Evolutionary conservation across 2,888 invertebrate species (phyloP).

Genomic region (Liposcelis brunnea): DNA sequence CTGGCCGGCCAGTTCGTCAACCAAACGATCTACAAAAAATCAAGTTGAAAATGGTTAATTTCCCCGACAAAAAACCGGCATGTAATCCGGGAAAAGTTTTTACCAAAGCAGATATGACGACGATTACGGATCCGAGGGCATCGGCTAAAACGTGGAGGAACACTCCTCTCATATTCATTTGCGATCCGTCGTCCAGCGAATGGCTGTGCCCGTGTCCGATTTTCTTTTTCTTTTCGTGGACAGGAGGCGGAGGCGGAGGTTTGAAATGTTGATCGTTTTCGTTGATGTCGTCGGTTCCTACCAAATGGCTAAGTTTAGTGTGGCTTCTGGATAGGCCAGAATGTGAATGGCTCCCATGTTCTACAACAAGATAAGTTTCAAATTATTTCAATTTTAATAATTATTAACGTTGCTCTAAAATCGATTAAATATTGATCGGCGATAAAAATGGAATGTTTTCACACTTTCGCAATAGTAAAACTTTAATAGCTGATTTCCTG

Average conservation of each 20-base stretch:
- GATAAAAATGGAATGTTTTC: slow-evolving; percentile 35
- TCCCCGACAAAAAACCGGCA: not conserved
- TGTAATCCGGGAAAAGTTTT: no score
- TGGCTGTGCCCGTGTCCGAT: slow-evolving; percentile 28
- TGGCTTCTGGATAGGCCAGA: slow-evolving; percentile 39
- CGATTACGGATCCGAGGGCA: slow-evolving; percentile 87
- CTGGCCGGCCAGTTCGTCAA: slow-evolving; percentile 33
- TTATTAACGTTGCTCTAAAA: no score
- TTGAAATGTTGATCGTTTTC: slow-evolving; percentile 49
- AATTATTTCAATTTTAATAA: no score
- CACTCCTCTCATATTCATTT: slow-evolving; percentile 99
- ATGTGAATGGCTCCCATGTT: slow-evolving; percentile 34
- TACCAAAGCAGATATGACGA: slow-evolving; percentile 65
- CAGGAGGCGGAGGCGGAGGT: slow-evolving; percentile 25
- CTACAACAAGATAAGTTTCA: slow-evolving; percentile 13
- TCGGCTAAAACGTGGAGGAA: slow-evolving; percentile 95
- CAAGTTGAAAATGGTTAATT: slow-evolving; percentile 9
- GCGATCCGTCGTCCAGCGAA: slow-evolving; percentile 38
- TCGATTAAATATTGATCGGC: slow-evolving; percentile 21
- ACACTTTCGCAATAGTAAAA: no score
- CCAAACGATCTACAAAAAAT: slow-evolving; percentile 28
- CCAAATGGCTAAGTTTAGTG: slow-evolving; percentile 39
- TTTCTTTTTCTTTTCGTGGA: slow-evolving; percentile 11
- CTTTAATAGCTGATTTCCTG: slow-evolving; percentile 24
- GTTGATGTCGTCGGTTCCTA: slow-evolving; percentile 46